Evolutionary conservation across 2,113 vertebrate genomes (phyloP).

Genomic region (Bubo blakistoni): DNA sequence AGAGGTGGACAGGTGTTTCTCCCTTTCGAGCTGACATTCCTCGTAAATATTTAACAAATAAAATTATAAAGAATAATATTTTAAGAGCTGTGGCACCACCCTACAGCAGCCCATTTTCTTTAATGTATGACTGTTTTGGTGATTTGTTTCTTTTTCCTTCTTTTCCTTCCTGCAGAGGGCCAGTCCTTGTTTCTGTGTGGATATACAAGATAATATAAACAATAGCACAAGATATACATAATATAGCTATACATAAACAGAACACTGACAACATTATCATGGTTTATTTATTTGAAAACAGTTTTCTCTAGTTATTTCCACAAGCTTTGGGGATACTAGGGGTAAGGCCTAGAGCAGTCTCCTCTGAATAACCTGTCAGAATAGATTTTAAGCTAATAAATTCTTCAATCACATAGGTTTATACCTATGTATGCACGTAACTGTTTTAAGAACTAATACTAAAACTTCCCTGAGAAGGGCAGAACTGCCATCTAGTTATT

Average conservation of each 20-base stretch:
- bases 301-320: neutral
- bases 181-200: neutral
- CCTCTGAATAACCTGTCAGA: neutral
- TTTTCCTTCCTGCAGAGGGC: neutral
- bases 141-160: neutral
- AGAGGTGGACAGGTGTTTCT: neutral
- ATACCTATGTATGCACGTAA: neutral
- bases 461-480: neutral
- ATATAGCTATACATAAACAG: neutral
- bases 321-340: neutral
- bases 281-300: neutral
- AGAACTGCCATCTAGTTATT: neutral
- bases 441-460: neutral
- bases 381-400: neutral
- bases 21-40: neutral
- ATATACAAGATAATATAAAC: neutral
- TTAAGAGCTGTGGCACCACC: neutral
- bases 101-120: neutral
- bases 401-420: neutral
- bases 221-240: neutral
- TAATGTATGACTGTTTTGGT: neutral
- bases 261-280: neutral
- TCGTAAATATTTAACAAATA: constrained; percentile 24
- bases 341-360: neutral
- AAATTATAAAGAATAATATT: neutral